These are phyloP conservation scores for Cebidichthys violaceus DNA, from an alignment of 2,113 vertebrate genomes.

Conservation along the genomic window DNA sequence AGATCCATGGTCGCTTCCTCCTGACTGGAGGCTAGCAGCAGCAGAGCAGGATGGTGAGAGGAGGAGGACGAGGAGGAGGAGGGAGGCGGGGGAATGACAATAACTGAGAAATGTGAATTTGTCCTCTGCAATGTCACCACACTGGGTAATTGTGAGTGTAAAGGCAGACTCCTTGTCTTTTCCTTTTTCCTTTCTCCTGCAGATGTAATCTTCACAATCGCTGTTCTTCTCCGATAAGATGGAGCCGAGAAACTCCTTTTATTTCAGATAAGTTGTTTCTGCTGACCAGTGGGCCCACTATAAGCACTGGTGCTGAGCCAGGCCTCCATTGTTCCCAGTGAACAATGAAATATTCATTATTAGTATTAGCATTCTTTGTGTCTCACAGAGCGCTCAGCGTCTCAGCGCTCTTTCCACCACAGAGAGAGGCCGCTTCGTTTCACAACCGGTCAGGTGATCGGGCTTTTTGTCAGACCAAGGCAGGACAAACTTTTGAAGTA, in stretches of 20 bases:
- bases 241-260: slow-evolving; percentile 64
- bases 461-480: neutral
- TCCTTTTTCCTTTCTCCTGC: slow-evolving; percentile 42
- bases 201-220: slow-evolving; percentile 76
- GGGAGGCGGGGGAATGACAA: slow-evolving; percentile 42
- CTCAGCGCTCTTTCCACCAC: slow-evolving; percentile 19
- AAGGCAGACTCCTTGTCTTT: slow-evolving; percentile 45
- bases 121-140: slow-evolving; percentile 82
- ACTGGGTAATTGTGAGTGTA: slow-evolving; percentile 53
- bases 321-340: slow-evolving; percentile 73
- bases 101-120: slow-evolving; percentile 68
- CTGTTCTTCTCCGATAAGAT: slow-evolving; percentile 72
- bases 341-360: slow-evolving; percentile 61
- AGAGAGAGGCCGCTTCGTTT: slow-evolving; percentile 16
- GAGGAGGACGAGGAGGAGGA: slow-evolving; percentile 3
- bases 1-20: slow-evolving; percentile 68
- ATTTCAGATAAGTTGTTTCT: slow-evolving; percentile 74
- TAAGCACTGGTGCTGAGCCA: slow-evolving; percentile 73
- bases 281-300: slow-evolving; percentile 70
- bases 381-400: slow-evolving; percentile 26
- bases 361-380: slow-evolving; percentile 43
- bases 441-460: neutral
- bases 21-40: slow-evolving; percentile 69
- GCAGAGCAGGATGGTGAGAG: slow-evolving; percentile 47
- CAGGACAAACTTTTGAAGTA: neutral